These are phyloP conservation scores for Craseonycteris thonglongyai DNA, from an alignment of 2,113 vertebrate genomes.

Conservation along the genomic window DNA sequence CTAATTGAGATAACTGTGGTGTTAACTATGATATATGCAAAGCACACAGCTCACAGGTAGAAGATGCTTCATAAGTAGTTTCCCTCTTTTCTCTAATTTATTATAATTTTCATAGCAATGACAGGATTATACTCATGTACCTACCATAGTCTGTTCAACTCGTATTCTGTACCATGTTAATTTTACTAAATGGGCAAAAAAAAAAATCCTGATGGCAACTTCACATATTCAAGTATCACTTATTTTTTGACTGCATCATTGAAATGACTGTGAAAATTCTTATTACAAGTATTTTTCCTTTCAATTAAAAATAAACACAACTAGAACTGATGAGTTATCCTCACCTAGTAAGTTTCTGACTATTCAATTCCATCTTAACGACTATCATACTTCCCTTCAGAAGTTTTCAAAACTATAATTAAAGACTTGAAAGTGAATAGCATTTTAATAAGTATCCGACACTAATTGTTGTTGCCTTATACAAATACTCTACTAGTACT, in stretches of 20 bases:
- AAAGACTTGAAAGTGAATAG: not conserved
- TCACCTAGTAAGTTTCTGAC: not conserved
- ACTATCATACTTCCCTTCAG: not conserved
- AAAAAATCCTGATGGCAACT: not conserved
- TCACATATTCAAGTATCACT: not conserved
- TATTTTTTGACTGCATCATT: not conserved
- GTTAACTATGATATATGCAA: not conserved
- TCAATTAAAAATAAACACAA: constrained; percentile 14
- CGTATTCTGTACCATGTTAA: not conserved
- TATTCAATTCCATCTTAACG: not conserved
- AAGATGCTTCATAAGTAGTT: not conserved
- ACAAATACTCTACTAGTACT: not conserved
- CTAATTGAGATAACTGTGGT: not conserved
- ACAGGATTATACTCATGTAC: not conserved
- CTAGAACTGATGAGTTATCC: not conserved
- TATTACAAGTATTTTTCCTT: not conserved
- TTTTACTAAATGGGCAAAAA: not conserved
- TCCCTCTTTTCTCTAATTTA: not conserved
- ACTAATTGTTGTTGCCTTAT: not conserved
- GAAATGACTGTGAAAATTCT: not conserved
- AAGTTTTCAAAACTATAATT: not conserved
- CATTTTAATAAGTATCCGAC: not conserved
- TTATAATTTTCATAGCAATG: not conserved
- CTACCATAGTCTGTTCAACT: not conserved
- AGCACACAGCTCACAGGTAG: not conserved